phyloP scores from a whole-genome alignment of 2,888 invertebrate species.

The Panzeria rudis region DNA sequence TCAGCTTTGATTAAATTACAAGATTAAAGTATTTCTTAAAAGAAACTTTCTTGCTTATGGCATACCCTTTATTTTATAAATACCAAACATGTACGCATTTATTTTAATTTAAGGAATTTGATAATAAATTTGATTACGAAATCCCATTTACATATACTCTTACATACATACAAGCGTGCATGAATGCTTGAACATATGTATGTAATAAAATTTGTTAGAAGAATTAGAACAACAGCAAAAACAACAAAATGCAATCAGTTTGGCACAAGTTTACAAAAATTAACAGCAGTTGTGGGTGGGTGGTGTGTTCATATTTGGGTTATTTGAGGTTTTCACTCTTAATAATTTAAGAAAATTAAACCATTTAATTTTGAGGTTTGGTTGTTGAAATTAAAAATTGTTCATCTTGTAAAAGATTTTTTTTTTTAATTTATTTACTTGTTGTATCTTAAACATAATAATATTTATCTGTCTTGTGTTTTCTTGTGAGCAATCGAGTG shows the following conservation, averaged over 20 bases:
- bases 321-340: constrained; percentile 53
- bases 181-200: constrained; percentile 31
- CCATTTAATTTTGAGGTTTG: constrained; percentile 52
- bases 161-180: neutral
- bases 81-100: neutral
- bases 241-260: constrained; percentile 4
- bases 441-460: no score
- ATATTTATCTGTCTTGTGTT: no score
- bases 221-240: neutral
- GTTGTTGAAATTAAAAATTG: constrained; percentile 2
- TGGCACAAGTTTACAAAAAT: constrained; percentile 30
- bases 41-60: neutral
- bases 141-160: constrained; percentile 3
- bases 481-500: no score
- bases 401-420: neutral
- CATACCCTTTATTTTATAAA: neutral
- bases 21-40: neutral
- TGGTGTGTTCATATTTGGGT: constrained; percentile 16
- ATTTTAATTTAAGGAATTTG: constrained; percentile 21
- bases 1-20: neutral
- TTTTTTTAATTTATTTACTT: no score
- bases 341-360: constrained; percentile 40
- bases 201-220: constrained; percentile 45
- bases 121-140: constrained; percentile 31
- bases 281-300: constrained; percentile 4